Evolutionary conservation across 1,140 invertebrate species (phyloP).

Genomic region (Hypsibius dujardini): DNA sequence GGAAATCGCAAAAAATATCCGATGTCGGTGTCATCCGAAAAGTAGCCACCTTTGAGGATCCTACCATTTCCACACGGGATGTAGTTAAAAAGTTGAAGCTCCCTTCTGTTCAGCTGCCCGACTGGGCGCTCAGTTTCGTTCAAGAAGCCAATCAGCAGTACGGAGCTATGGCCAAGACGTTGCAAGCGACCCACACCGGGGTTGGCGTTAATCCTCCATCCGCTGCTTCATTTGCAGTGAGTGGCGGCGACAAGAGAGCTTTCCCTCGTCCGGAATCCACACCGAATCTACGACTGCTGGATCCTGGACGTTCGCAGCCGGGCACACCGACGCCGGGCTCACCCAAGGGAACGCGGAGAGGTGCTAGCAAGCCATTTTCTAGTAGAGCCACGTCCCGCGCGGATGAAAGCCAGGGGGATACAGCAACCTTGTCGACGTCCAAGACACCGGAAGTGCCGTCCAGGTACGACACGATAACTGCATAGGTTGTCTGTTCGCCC

Average conservation of each 20-base stretch:
- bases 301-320: background rate
- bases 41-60: constrained; percentile 2
- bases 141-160: background rate
- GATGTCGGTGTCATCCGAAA: background rate
- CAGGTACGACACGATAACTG: no score
- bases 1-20: background rate
- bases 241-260: background rate
- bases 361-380: no score
- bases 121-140: constrained; percentile 2
- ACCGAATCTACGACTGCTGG: background rate
- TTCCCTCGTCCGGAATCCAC: background rate
- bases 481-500: no score
- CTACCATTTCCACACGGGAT: background rate
- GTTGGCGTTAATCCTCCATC: no score
- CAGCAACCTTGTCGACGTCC: no score
- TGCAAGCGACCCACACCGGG: no score
- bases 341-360: background rate
- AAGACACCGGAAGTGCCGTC: no score
- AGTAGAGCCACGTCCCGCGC: no score
- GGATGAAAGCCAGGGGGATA: no score
- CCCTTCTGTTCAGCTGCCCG: background rate
- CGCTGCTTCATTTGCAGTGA: background rate
- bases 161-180: no score
- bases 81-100: background rate
- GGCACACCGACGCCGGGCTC: background rate